Base-by-base conservation (phyloP, 2,888 invertebrate genomes). In the Diarsia mendica region DNA sequence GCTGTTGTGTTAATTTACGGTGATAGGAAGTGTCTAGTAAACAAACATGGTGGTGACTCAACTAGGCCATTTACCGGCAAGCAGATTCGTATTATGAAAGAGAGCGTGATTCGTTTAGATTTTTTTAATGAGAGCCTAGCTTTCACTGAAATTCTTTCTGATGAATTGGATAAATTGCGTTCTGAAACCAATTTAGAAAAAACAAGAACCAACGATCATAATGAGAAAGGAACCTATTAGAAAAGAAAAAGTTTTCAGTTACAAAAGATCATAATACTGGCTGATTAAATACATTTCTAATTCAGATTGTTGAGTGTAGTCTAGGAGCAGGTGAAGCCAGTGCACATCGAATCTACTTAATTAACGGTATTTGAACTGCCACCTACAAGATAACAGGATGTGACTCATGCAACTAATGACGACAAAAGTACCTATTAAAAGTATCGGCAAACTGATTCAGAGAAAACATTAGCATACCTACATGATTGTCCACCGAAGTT, bases 41-140 rank as follows among this genome's bases (percentile, higher is more conserved):
- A 86, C 79, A 86, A 74, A 84, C 75, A 79, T 66, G 51, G 23
- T 39, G 33, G 64, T 88, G 89, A 87, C 79, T 88, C 88, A 88
- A 84, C 73, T 85, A 77, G 83, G 80, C 60, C 80, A 84, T 78
- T 76, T 80, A 80, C 63, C 67, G 23, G 69, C 82, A 46, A 67
- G 63, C 82, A 75, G 63, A 76, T 68, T 64, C 23, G 53, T 48
- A 74, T 77, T 79, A 75, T 72, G 70, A 82, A 82, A 78, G 83
- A 87, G 72, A 87, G 55, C 67, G 74, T 48, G 65, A 74, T 67
- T 73, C 23, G 28, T 70, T 77, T 48, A 60, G 48, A 65, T 64
- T 80, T 82, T 77, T 73, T 77, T 23, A n/a, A 49, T 28, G 18
- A 15, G 33, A 72, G 66, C n/a, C 10, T 49, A 77, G 82, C 86